Percentiles rank a stretch among this genome's conserved stretches.
These are phyloP conservation scores for Onthophagus sagittarius DNA, from an alignment of 2,888 invertebrate species.

Conservation along the genomic window DNA sequence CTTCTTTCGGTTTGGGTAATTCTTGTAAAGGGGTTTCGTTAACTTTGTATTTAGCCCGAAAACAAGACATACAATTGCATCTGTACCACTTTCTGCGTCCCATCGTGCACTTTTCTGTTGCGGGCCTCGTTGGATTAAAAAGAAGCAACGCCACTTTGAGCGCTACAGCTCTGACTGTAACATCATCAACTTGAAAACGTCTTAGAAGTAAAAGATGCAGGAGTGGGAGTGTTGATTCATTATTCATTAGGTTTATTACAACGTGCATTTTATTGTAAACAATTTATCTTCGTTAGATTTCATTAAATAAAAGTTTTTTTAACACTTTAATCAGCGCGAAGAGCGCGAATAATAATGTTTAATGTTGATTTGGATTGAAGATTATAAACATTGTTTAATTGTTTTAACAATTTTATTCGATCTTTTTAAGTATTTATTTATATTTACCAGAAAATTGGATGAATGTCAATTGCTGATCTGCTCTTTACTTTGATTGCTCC, in stretches of 20 bases:
- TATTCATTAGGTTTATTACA: neutral
- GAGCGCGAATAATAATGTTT: too few species aligned
- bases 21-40: slow-evolving; percentile 38
- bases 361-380: too few species aligned
- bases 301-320: too few species aligned
- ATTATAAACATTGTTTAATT: too few species aligned
- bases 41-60: slow-evolving; percentile 45
- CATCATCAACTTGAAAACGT: neutral
- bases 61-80: slow-evolving; percentile 41
- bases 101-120: slow-evolving; percentile 28
- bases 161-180: neutral
- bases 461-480: too few species aligned
- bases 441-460: too few species aligned
- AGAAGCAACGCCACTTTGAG: neutral
- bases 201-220: neutral
- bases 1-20: slow-evolving; percentile 42
- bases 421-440: too few species aligned
- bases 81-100: slow-evolving; percentile 31
- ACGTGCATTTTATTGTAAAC: neutral
- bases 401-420: too few species aligned
- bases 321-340: too few species aligned
- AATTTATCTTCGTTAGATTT: neutral
- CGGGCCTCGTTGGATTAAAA: neutral
- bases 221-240: neutral
- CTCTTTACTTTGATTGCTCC: too few species aligned